Evolutionary conservation across 2,797 vertebrate species (phyloP).

Genomic region (Loriculus beryllinus): DNA sequence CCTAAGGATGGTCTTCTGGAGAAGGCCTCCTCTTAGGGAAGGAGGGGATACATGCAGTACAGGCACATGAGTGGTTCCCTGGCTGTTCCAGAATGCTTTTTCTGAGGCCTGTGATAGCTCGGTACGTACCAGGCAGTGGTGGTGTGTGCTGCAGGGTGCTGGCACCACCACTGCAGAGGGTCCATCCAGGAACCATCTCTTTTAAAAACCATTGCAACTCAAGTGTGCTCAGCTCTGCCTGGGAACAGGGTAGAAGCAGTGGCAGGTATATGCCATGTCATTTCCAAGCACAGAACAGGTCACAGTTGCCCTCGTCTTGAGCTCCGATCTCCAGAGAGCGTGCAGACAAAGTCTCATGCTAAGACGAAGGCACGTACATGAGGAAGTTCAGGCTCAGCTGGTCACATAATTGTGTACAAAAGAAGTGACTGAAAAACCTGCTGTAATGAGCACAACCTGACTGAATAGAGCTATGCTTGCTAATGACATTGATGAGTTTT

Average conservation of each 20-base stretch:
- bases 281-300: neutral
- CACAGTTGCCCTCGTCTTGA: neutral
- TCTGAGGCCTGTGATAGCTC: neutral
- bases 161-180: neutral
- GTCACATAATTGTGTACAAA: neutral
- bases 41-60: accelerated
- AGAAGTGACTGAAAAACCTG: neutral
- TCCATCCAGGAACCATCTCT: neutral
- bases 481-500: slow-evolving; percentile 18
- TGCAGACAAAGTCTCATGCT: neutral
- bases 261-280: neutral
- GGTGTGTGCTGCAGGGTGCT: accelerated
- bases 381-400: neutral
- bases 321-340: neutral
- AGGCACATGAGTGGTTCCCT: neutral
- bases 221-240: neutral
- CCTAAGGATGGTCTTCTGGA: neutral
- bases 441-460: neutral
- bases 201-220: neutral
- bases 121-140: neutral
- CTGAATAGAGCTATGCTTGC: neutral
- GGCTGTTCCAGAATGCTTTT: neutral
- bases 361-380: accelerated
- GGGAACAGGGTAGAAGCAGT: neutral
- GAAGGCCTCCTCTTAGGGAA: neutral